Evolutionary conservation across 2,113 vertebrate species (phyloP).

Genomic region (Leucosticte australis): DNA sequence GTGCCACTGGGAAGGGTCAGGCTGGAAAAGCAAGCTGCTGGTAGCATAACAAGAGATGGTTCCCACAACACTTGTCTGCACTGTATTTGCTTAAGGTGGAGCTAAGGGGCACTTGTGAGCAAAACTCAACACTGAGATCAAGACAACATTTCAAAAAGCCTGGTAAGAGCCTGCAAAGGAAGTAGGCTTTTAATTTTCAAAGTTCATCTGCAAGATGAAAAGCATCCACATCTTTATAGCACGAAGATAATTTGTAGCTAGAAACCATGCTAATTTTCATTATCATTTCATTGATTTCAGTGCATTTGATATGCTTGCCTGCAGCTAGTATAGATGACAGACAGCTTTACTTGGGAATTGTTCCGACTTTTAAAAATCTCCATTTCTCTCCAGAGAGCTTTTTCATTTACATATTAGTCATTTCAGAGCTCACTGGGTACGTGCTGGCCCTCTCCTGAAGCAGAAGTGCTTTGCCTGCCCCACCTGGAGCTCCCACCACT

Average conservation of each 20-base stretch:
- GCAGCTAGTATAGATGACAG: background rate
- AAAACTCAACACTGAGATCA: background rate
- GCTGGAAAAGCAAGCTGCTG: background rate
- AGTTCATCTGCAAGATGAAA: slow-evolving; percentile 24
- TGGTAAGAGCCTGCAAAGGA: background rate
- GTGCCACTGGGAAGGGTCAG: background rate
- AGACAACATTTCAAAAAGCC: background rate
- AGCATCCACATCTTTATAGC: background rate
- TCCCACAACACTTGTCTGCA: background rate
- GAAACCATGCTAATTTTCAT: slow-evolving; percentile 19
- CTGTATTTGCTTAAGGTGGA: background rate
- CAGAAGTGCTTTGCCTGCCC: background rate
- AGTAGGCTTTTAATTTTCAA: background rate
- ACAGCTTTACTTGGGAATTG: slow-evolving; percentile 14
- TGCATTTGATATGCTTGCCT: slow-evolving; percentile 11
- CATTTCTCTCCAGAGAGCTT: background rate
- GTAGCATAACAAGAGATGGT: background rate
- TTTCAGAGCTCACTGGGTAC: background rate
- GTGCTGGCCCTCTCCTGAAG: background rate
- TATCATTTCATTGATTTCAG: background rate
- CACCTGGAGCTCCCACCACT: background rate
- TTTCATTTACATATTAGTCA: background rate
- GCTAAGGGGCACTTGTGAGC: background rate
- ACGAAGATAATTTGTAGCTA: slow-evolving; percentile 20
- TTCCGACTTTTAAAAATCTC: background rate